A percentile compares a stretch with the other conserved stretches of the same genome.
These are phyloP conservation scores for Sphaeridia pumilis DNA, from an alignment of 2,888 invertebrate species.

Conservation along the genomic window DNA sequence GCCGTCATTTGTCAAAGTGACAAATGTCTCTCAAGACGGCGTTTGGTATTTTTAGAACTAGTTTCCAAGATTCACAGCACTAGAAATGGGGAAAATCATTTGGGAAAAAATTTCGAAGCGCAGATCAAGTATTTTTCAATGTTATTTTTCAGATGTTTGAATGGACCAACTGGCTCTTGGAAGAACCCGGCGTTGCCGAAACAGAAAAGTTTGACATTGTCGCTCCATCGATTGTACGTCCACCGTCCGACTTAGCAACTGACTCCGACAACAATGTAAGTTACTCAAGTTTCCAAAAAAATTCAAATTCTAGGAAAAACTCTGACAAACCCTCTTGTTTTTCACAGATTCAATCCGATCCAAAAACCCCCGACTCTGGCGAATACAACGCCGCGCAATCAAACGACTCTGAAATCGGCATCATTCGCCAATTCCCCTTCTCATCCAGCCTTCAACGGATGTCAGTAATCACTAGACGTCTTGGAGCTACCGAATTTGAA, in stretches of 20 bases:
- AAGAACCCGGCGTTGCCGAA: slow-evolving; percentile 75
- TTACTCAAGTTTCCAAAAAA: background rate
- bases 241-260: too few relatives aligned
- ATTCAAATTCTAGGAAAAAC: background rate
- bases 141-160: slow-evolving; percentile 67
- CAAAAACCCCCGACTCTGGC: background rate
- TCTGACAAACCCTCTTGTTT: too few relatives aligned
- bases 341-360: background rate
- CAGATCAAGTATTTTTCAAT: slow-evolving; percentile 3
- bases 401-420: slow-evolving; percentile 53
- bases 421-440: slow-evolving; percentile 75
- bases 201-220: slow-evolving; percentile 73
- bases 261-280: slow-evolving; percentile 2
- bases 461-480: slow-evolving; percentile 69
- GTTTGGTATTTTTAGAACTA: too few relatives aligned
- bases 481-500: slow-evolving; percentile 60
- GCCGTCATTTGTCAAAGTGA: too few relatives aligned
- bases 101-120: too few relatives aligned
- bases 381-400: background rate
- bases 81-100: too few relatives aligned
- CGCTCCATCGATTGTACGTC: slow-evolving; percentile 72
- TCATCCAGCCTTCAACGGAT: slow-evolving; percentile 78
- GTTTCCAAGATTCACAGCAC: too few relatives aligned
- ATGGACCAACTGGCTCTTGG: slow-evolving; percentile 79
- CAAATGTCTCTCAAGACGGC: too few relatives aligned